These are phyloP conservation scores for Zootoca vivipara DNA, from an alignment of 2,113 vertebrate species.

Conservation along the genomic window DNA sequence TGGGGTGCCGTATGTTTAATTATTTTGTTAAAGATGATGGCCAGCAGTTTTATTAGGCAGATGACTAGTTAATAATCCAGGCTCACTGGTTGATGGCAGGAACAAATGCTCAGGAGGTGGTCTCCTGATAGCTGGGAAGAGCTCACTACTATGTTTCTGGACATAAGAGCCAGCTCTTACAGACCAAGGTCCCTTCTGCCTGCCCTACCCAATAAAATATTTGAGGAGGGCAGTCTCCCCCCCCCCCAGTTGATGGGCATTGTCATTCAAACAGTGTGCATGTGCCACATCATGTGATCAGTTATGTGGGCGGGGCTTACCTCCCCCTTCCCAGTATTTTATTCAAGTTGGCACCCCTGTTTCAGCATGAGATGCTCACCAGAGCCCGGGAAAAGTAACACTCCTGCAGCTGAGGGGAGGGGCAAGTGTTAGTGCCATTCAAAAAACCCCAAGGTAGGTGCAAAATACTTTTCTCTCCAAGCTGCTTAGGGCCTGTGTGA, in stretches of 20 bases:
- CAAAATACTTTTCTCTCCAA: neutral
- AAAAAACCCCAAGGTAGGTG: neutral
- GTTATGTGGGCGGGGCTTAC: no score
- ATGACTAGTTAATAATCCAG: neutral
- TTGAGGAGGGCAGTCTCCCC: no score
- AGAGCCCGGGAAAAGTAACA: neutral
- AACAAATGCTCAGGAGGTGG: neutral
- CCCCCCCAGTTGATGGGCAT: no score
- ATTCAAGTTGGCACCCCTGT: no score
- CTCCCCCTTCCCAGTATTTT: no score
- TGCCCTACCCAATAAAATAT: no score
- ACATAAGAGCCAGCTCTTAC: no score
- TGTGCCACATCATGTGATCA: no score
- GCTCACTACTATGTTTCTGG: neutral
- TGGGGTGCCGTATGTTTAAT: neutral
- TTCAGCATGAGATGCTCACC: no score
- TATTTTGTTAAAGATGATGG: neutral
- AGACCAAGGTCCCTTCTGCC: no score
- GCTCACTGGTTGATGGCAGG: neutral
- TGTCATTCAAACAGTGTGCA: no score
- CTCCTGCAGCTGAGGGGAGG: neutral
- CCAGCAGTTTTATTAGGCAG: neutral
- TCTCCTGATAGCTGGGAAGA: neutral
- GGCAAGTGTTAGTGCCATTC: neutral
- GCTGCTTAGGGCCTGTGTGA: neutral